A percentile compares a stretch with the other conserved stretches of the same genome.
Conservation (phyloP, 2,888 invertebrate genomes). For the Syritta pipiens region DNA sequence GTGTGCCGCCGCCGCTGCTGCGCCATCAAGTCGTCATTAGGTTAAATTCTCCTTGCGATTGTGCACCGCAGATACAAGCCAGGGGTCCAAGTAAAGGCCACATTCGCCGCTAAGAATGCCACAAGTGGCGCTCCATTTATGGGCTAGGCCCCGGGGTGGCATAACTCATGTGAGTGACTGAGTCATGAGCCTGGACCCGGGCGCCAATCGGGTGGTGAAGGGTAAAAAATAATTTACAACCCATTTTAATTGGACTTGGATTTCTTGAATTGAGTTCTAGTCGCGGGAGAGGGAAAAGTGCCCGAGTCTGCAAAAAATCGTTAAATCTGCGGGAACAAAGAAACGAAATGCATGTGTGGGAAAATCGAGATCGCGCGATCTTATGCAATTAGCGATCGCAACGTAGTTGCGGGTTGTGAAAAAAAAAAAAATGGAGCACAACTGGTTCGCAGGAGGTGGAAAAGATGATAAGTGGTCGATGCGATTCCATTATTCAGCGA, state of each 20-base stretch:
- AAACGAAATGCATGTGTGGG: too few species aligned
- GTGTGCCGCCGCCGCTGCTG: slow-evolving; percentile 42
- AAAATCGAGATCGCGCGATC: too few species aligned
- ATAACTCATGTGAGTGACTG: slow-evolving; percentile 3
- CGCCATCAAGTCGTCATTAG: slow-evolving; percentile 27
- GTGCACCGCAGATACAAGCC: too few species aligned
- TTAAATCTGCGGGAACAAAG: too few species aligned
- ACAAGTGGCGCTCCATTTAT: slow-evolving; percentile 59
- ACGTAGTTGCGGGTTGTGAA: too few species aligned
- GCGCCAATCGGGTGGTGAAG: slow-evolving; percentile 45
- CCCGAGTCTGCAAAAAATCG: too few species aligned
- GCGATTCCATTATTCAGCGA: slow-evolving; percentile 51
- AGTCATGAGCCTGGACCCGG: slow-evolving; percentile 7
- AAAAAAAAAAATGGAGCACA: too few species aligned
- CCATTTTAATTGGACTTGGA: slow-evolving; percentile 24
- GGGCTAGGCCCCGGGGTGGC: slow-evolving; percentile 4
- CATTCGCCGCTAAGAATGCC: slow-evolving; percentile 22
- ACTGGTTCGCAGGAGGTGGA: too few species aligned
- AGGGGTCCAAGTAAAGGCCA: slow-evolving; percentile 2
- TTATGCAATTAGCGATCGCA: too few species aligned
- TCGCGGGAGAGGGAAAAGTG: too few species aligned
- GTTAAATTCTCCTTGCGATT: slow-evolving; percentile 30
- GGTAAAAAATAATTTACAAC: slow-evolving; percentile 13
- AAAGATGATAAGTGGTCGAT: slow-evolving; percentile 37
- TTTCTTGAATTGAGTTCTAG: background rate